Evolutionary conservation across 2,888 invertebrate genomes (phyloP).

Genomic region (Ormyrus labotus): DNA sequence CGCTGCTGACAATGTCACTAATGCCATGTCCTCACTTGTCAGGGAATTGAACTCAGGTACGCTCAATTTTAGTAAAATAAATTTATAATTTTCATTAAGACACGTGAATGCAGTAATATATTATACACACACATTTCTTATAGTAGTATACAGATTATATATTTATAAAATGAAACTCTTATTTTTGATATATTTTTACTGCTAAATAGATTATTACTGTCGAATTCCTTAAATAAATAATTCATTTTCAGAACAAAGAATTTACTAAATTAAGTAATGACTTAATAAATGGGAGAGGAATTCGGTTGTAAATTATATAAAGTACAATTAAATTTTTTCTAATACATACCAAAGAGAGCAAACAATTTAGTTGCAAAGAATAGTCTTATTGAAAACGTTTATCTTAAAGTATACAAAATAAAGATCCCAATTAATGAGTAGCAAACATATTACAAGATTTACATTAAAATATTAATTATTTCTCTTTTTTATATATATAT

Average conservation of each 20-base stretch:
- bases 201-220: background rate
- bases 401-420: background rate
- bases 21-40: constrained; percentile 98
- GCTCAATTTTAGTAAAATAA: constrained; percentile 59
- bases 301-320: background rate
- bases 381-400: background rate
- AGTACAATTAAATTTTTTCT: background rate
- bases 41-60: constrained; percentile 95
- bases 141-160: constrained; percentile 12
- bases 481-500: constrained; percentile 25
- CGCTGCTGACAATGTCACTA: constrained; percentile 97
- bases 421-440: constrained; percentile 1
- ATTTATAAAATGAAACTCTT: constrained; percentile 19
- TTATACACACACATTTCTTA: constrained; percentile 29
- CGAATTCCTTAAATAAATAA: background rate
- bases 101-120: constrained; percentile 50
- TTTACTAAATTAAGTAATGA: no score
- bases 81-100: background rate
- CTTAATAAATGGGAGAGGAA: no score
- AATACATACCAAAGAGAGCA: background rate
- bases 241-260: no score
- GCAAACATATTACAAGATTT: background rate
- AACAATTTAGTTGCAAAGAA: constrained; percentile 2
- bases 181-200: constrained; percentile 7
- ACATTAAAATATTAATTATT: background rate